Conservation (phyloP, 2,888 invertebrate species). For the Ennomos erosarius region DNA sequence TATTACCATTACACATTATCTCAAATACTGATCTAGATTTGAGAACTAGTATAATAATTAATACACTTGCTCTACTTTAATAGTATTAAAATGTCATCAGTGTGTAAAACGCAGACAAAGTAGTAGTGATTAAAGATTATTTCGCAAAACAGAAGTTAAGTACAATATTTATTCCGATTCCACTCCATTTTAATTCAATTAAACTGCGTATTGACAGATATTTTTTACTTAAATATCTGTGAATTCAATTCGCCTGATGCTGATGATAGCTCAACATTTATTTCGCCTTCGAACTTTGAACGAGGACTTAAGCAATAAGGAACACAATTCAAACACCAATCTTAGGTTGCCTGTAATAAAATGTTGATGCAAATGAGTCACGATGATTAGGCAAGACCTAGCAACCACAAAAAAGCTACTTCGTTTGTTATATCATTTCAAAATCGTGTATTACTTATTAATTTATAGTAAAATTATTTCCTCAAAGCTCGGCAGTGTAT, state of each 20-base stretch:
- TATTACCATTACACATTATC: background rate
- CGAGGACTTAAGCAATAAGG: too few relatives aligned
- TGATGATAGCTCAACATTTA: too few relatives aligned
- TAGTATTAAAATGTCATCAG: slow-evolving; percentile 20
- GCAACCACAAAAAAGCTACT: background rate
- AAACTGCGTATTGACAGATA: too few relatives aligned
- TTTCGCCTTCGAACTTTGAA: too few relatives aligned
- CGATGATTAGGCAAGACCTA: too few relatives aligned
- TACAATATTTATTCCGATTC: background rate
- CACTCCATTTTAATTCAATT: too few relatives aligned
- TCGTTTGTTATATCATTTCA: background rate
- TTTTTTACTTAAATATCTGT: too few relatives aligned
- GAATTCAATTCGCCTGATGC: too few relatives aligned
- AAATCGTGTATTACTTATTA: background rate
- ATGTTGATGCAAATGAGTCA: too few relatives aligned
- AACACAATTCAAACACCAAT: too few relatives aligned
- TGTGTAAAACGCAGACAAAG: slow-evolving; percentile 11
- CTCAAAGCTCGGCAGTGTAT: slow-evolving; percentile 3
- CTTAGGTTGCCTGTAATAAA: too few relatives aligned
- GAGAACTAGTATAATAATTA: slow-evolving; percentile 10
- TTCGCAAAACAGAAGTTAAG: background rate
- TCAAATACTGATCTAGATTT: background rate
- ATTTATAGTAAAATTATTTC: slow-evolving; percentile 9
- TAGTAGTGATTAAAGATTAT: background rate
- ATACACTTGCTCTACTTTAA: slow-evolving; percentile 9